These are phyloP conservation scores for Cheirogaleus major DNA, from an alignment of 2,797 vertebrate species.

Conservation along the genomic window DNA sequence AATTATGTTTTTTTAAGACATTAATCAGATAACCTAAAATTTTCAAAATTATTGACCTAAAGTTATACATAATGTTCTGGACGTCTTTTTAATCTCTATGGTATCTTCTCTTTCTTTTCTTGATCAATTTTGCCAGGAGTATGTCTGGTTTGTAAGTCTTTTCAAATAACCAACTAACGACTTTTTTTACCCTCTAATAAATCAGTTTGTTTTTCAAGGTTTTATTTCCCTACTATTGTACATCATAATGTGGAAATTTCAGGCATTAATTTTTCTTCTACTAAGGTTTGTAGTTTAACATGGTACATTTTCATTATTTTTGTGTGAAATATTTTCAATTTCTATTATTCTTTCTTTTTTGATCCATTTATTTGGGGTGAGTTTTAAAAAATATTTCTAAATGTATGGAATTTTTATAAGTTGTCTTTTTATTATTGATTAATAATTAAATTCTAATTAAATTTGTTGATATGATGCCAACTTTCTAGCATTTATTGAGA, in stretches of 20 bases:
- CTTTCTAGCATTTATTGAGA: not conserved
- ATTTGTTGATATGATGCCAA: not conserved
- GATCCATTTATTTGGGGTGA: not conserved
- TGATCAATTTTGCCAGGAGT: not conserved
- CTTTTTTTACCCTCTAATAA: not conserved
- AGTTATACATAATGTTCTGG: not conserved
- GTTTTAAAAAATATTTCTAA: not conserved
- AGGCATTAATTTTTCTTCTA: not conserved
- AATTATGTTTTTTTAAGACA: not conserved
- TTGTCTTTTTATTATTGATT: not conserved
- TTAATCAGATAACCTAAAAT: not conserved
- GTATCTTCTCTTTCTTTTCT: not conserved
- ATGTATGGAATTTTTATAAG: not conserved
- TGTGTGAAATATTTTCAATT: not conserved
- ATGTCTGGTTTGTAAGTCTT: not conserved
- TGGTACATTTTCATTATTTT: not conserved
- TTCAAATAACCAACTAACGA: not conserved
- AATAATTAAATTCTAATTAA: slow-evolving; percentile 2
- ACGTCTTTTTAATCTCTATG: not conserved
- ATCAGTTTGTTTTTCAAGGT: not conserved
- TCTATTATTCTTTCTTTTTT: not conserved
- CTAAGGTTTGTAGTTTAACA: not conserved
- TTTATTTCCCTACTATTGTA: not conserved
- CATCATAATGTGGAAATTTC: not conserved
- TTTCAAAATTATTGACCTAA: not conserved